Evolutionary conservation across 2,888 invertebrate genomes (phyloP), one percentile per base, ranked within the genome.

Genomic region (Drosophila trichaetosa): DNA sequence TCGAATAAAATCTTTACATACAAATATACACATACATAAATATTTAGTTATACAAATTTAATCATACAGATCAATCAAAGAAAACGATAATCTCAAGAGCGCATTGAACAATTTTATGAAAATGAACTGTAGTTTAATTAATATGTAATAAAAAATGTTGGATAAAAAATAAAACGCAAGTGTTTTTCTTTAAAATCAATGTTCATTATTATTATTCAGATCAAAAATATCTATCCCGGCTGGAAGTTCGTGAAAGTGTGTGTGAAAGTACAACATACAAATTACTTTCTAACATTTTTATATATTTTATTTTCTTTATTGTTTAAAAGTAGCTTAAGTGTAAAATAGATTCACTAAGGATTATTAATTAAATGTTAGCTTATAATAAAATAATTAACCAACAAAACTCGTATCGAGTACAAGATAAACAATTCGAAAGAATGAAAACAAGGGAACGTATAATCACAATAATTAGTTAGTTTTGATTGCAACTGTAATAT

Each of bases 51-150:
- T 77, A 88, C 73, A 80, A 78, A 64, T 72, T 59, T 73, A 73
- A 77, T 57, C 51, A 72, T 65, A 69, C 56, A 63, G 53, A 79
- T 64, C 49, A 31, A 57, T 68, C 68, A 29, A 46, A 67, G 57
- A 76, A 69, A 76, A 69, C 63, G 77, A 71, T 64, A 77, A 79
- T 83, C 82, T 84, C 82, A 79, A 72, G 72, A 85, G 54, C 77
- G 80, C 81, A 86, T 87, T 85, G 73, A 83, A 80, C 78, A 86
- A 87, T 86, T 86, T 85, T 82, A 87, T 78, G 82, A 76, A 83
- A 78, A 73, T 80, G 78, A 78, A 78, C 48, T 58, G 85, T 84
- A 84, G 83, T 82, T 64, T 83, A 86, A 85, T 76, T 69, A 73
- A 66, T 74, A 79, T 82, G 73, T 86, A 86, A 83, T 80, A 86